Percentiles rank a stretch among this genome's conserved stretches.
Conservation (phyloP, 2,797 vertebrate species). For the Bovichtus variegatus region DNA sequence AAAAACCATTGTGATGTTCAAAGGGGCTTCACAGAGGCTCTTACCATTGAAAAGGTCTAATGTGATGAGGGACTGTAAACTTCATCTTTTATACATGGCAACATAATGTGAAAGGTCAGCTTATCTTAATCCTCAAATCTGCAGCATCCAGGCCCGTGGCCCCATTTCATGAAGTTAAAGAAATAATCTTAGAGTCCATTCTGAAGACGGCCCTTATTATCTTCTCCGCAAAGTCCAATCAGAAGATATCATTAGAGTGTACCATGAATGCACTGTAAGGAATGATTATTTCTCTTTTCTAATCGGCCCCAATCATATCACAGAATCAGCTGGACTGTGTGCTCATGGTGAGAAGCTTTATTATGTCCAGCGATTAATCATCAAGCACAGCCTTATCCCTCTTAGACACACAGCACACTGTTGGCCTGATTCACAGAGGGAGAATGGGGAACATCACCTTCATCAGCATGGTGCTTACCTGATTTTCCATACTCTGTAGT, state of each 20-base stretch:
- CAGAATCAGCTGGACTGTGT: slow-evolving; percentile 78
- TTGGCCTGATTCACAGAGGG: slow-evolving; percentile 50
- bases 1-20: slow-evolving; percentile 81
- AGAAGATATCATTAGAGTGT: slow-evolving; percentile 82
- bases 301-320: slow-evolving; percentile 80
- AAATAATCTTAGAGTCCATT: slow-evolving; percentile 85
- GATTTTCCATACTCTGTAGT: slow-evolving; percentile 48
- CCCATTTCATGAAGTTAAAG: slow-evolving; percentile 84
- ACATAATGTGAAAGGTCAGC: slow-evolving; percentile 86
- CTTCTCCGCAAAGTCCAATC: slow-evolving; percentile 78
- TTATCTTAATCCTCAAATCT: slow-evolving; percentile 89
- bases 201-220: slow-evolving; percentile 82
- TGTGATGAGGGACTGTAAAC: slow-evolving; percentile 84
- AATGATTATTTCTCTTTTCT: slow-evolving; percentile 81
- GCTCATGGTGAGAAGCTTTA: slow-evolving; percentile 80
- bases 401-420: slow-evolving; percentile 64
- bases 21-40: slow-evolving; percentile 79
- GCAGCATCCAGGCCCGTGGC: slow-evolving; percentile 78
- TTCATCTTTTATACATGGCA: slow-evolving; percentile 86
- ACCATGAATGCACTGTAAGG: slow-evolving; percentile 76
- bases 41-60: slow-evolving; percentile 83
- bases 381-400: slow-evolving; percentile 76
- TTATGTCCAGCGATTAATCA: slow-evolving; percentile 83
- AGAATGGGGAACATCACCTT: slow-evolving; percentile 64
- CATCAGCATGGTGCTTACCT: slow-evolving; percentile 62